Evolutionary conservation across 1,140 invertebrate species (phyloP), one percentile per base, ranked within the genome.

Genomic region (Chrysopa pallens): DNA sequence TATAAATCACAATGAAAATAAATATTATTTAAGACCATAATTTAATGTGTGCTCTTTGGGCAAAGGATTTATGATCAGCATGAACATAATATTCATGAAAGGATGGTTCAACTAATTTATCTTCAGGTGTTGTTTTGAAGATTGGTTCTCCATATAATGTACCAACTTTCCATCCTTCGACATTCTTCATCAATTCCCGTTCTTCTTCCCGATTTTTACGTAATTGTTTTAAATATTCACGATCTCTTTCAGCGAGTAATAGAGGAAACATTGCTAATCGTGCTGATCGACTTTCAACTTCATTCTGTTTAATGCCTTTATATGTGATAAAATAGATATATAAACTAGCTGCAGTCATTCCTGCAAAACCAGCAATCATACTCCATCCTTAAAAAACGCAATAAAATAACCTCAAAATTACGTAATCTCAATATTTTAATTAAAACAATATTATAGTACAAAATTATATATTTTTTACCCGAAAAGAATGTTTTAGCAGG

Each of bases 121-220:
- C 63, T 23, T 61, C 49, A 6, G 59, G 52, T 14, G 59, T 41
- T 11, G 66, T 70, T 9, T 56, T 53, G 63, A 72, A 93, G 29
- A 92, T 62, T 37, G 78, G 79, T 57, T 88, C 78, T 8, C 86
- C 86, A 50, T 78, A 89, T 52, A 73, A 83, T 6, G 84, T 93
- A 11, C 89, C 89, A 15, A 85, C 78, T 64, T 79, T 75, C 90
- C 90, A 94, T 51, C 82, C 84, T 44, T 78, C 76, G 4, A 88
- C 82, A 61, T 91, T 74, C 44, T 75, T 76, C 90, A 93, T 94
- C 8, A 94, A 63, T 45, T 85, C 72, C 36, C 69, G 70, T 62
- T 95, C 89, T 43, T 80, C 78, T 40, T 92, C 85, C 12, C 85
- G 70, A 62, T 89, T 90, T 38, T 67, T 69, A 40, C 78, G 68